phyloP scores from a whole-genome alignment of 2,888 invertebrate species.

The Ormia ochracea region DNA sequence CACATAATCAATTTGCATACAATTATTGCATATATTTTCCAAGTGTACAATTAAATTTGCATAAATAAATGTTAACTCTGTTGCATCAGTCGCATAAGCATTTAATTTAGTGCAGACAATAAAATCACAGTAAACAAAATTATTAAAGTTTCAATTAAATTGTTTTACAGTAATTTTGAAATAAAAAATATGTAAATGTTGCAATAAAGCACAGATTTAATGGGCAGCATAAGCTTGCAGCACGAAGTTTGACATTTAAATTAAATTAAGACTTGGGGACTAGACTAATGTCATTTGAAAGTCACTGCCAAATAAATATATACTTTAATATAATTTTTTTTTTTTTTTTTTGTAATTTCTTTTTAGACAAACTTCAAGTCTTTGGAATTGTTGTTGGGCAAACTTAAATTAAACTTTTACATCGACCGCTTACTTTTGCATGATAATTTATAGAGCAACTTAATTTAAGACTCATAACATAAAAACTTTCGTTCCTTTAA shows the following conservation, averaged over 20 bases:
- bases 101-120: conserved; percentile 41
- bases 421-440: too few relatives aligned
- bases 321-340: background rate
- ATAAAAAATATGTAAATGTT: background rate
- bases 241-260: background rate
- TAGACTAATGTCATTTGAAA: background rate
- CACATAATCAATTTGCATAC: background rate
- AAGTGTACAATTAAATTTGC: conserved; percentile 21
- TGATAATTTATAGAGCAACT: too few relatives aligned
- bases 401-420: too few relatives aligned
- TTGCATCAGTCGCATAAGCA: conserved; percentile 45
- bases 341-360: background rate
- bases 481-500: too few relatives aligned
- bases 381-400: background rate
- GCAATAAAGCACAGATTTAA: background rate
- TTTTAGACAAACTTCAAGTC: background rate
- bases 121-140: conserved; percentile 41
- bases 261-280: background rate
- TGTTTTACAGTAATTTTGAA: background rate
- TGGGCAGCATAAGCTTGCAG: background rate
- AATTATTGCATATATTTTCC: conserved; percentile 7
- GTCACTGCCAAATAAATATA: background rate
- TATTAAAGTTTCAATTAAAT: conserved; percentile 25
- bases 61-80: conserved; percentile 44
- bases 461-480: too few relatives aligned